Conservation (phyloP, 2,888 invertebrate genomes). For the Acanthosepion pharaonis region DNA sequence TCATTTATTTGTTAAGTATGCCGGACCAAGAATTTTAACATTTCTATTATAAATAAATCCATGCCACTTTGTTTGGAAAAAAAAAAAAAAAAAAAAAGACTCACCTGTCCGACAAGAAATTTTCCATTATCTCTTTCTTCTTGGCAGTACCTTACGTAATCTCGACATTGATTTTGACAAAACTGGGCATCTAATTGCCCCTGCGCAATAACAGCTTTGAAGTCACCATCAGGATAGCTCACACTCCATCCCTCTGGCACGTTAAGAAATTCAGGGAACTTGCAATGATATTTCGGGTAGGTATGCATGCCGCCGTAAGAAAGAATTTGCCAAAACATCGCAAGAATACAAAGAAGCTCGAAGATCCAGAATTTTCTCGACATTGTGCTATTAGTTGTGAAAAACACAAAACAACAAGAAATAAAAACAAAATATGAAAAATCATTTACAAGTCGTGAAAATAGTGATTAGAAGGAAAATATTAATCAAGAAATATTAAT, state of each 20-base stretch:
- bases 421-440: no score
- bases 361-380: neutral
- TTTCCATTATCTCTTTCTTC: constrained; percentile 4
- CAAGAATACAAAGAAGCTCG: neutral
- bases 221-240: neutral
- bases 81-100: neutral
- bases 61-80: no score
- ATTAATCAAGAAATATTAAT: no score
- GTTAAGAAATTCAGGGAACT: constrained; percentile 36
- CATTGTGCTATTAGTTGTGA: neutral
- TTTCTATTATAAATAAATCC: no score
- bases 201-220: neutral
- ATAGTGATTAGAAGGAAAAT: no score
- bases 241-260: constrained; percentile 39
- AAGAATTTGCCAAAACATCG: neutral
- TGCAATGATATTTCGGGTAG: neutral
- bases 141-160: constrained; percentile 44
- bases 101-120: constrained; percentile 43
- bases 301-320: neutral
- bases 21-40: no score
- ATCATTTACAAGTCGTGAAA: no score
- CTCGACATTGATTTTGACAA: constrained; percentile 10
- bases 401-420: no score
- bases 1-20: no score
- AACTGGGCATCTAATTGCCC: neutral